Evolutionary conservation across 1,140 invertebrate species (phyloP).

Genomic region (Steinernema khuongi): DNA sequence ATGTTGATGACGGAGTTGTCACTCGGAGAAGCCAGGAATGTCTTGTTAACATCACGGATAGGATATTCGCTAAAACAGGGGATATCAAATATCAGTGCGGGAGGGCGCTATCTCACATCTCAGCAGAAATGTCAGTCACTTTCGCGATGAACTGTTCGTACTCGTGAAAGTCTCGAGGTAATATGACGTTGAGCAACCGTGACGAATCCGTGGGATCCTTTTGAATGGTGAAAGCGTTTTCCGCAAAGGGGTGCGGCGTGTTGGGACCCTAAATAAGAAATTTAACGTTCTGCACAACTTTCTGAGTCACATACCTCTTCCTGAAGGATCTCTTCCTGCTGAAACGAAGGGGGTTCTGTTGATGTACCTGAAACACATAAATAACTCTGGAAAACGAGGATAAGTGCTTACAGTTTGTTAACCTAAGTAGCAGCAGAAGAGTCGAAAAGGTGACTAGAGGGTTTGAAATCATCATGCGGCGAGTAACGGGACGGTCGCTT

Average conservation of each 20-base stretch:
- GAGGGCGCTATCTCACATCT: constrained; percentile 32
- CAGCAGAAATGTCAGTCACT: constrained; percentile 48
- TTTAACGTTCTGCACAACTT: not conserved
- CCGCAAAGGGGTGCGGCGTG: not conserved
- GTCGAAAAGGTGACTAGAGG: constrained; percentile 1
- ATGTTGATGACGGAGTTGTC: constrained; percentile 45
- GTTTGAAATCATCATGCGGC: not conserved
- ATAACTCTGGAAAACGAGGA: not conserved
- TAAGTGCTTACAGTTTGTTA: not conserved
- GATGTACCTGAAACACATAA: not conserved
- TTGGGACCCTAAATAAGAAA: not conserved
- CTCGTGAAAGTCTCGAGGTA: constrained; percentile 32
- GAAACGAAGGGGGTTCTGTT: not conserved
- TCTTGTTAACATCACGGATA: constrained; percentile 44
- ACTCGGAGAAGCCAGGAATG: constrained; percentile 40
- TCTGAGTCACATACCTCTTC: not conserved
- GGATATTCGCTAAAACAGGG: constrained; percentile 34
- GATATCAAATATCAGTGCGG: not conserved
- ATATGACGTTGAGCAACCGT: constrained; percentile 40
- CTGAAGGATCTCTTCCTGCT: not conserved
- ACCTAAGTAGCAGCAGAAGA: not conserved
- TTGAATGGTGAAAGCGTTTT: constrained; percentile 20
- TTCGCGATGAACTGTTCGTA: constrained; percentile 48
- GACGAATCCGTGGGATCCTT: constrained; percentile 38
- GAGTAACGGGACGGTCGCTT: not conserved